Conservation (phyloP, 2,797 vertebrate genomes). For the Gobionotothen gibberifrons region DNA sequence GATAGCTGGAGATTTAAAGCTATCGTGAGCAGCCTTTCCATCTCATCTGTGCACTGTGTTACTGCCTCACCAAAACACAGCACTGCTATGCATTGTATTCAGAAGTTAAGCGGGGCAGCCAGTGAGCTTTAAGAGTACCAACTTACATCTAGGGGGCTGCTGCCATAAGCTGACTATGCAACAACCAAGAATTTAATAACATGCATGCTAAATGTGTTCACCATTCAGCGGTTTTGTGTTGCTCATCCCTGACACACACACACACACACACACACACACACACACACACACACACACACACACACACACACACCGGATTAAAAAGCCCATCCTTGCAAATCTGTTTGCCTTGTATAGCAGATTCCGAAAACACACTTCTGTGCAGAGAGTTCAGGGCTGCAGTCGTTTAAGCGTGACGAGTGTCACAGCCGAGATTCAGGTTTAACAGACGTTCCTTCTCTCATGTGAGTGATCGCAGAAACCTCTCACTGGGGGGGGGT, state of each 20-base stretch:
- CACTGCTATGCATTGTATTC: not conserved
- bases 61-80: slow-evolving; percentile 7
- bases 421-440: slow-evolving; percentile 15
- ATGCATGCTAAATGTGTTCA: slow-evolving; percentile 36
- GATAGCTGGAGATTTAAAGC: slow-evolving; percentile 23
- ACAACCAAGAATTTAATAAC: slow-evolving; percentile 37
- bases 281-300: slow-evolving; percentile 42
- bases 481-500: slow-evolving; percentile 34
- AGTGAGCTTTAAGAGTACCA: slow-evolving; percentile 5
- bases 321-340: slow-evolving; percentile 42
- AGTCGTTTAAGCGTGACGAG: slow-evolving; percentile 4
- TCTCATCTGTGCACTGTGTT: slow-evolving; percentile 11
- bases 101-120: slow-evolving; percentile 16
- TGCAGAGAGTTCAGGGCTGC: slow-evolving; percentile 15
- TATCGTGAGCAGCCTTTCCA: slow-evolving; percentile 33
- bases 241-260: slow-evolving; percentile 59
- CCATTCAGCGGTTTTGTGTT: slow-evolving; percentile 49
- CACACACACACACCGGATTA: slow-evolving; percentile 55
- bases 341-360: slow-evolving; percentile 41
- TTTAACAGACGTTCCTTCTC: slow-evolving; percentile 31
- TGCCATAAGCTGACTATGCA: slow-evolving; percentile 36
- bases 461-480: slow-evolving; percentile 20
- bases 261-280: slow-evolving; percentile 45
- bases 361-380: slow-evolving; percentile 7
- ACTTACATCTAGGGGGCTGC: slow-evolving; percentile 24